phyloP scores from a whole-genome alignment of 2,113 vertebrate species.

The Pangasianodon hypophthalmus region DNA sequence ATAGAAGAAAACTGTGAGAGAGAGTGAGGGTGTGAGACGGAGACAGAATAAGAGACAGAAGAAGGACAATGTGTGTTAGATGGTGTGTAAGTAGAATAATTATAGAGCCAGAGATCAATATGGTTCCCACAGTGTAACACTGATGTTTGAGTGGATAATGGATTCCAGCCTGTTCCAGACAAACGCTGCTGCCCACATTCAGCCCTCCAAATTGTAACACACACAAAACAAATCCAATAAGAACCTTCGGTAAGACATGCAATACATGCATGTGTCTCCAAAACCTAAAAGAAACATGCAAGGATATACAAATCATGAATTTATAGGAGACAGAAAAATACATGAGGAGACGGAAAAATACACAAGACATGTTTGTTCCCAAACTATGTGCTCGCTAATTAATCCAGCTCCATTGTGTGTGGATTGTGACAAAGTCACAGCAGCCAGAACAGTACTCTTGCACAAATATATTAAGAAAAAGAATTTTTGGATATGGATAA shows the following conservation, averaged over 20 bases:
- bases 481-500: not conserved
- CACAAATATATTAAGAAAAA: not conserved
- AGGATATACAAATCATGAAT: not conserved
- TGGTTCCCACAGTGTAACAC: conserved; percentile 76
- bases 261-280: not conserved
- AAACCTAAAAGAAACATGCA: no score
- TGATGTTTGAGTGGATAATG: conserved; percentile 73
- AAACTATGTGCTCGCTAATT: not conserved
- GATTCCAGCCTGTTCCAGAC: conserved; percentile 68
- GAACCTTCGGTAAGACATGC: not conserved
- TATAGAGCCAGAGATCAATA: conserved; percentile 76
- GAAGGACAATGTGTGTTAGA: conserved; percentile 15
- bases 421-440: not conserved
- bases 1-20: not conserved
- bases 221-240: not conserved
- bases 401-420: not conserved
- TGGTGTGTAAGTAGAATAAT: conserved; percentile 58
- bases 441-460: not conserved
- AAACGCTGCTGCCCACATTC: conserved; percentile 40
- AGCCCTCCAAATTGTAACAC: conserved; percentile 28
- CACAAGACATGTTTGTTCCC: no score
- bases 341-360: not conserved
- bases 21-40: not conserved
- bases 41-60: not conserved
- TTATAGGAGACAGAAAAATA: not conserved